A percentile compares a stretch with the other conserved stretches of the same genome.
Evolutionary conservation across 2,888 invertebrate genomes (phyloP).

Genomic region (Pandemis cinnamomeana): DNA sequence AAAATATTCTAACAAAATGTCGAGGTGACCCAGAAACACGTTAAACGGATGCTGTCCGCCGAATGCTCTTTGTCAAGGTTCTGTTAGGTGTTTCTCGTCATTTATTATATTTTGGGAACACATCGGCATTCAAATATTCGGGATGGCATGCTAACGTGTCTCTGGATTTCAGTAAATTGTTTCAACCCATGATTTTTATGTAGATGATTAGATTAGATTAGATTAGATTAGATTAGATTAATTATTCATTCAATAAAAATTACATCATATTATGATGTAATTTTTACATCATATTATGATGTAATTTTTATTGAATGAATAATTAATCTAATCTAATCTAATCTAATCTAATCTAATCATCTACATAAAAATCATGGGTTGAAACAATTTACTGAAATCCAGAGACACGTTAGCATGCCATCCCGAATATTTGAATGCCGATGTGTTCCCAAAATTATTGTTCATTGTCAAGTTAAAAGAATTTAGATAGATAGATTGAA

Average conservation of each 20-base stretch:
- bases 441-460: constrained; percentile 27
- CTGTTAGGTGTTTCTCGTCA: constrained; percentile 25
- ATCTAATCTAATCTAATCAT: neutral
- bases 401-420: neutral
- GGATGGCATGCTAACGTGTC: neutral
- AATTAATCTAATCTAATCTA: too few relatives aligned
- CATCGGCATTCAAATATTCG: constrained; percentile 12
- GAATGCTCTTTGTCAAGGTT: constrained; percentile 50
- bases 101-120: constrained; percentile 30
- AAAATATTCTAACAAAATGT: constrained; percentile 29
- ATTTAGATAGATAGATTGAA: too few relatives aligned
- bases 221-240: too few relatives aligned
- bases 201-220: neutral
- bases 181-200: neutral
- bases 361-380: neutral
- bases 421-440: constrained; percentile 7
- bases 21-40: constrained; percentile 33
- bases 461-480: too few relatives aligned
- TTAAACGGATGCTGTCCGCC: constrained; percentile 43
- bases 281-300: too few relatives aligned
- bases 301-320: too few relatives aligned
- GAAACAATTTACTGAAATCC: neutral
- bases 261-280: too few relatives aligned
- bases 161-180: neutral
- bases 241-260: too few relatives aligned